A percentile compares a stretch with the other conserved stretches of the same genome.
phyloP scores from a whole-genome alignment of 1,140 invertebrate genomes.

The Colletes latitarsis region DNA sequence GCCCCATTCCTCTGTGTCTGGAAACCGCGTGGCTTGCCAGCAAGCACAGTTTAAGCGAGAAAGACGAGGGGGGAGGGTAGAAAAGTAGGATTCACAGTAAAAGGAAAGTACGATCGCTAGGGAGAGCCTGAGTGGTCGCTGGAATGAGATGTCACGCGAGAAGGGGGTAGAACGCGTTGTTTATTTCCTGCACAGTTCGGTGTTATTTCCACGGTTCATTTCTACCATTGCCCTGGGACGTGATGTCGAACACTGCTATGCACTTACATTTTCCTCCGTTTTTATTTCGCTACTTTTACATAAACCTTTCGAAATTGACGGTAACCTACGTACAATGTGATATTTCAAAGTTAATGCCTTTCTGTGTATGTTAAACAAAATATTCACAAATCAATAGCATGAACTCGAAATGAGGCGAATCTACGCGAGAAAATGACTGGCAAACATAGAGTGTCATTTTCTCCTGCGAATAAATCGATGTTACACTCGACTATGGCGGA shows the following conservation, averaged over 20 bases:
- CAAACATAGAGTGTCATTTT: no score
- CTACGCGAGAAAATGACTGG: no score
- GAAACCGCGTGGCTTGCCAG: not conserved
- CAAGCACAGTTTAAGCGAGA: constrained; percentile 22
- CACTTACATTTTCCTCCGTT: constrained; percentile 11
- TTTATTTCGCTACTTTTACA: not conserved
- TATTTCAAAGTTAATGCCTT: no score
- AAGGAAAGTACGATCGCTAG: constrained; percentile 8
- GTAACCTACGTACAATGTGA: no score
- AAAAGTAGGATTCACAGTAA: constrained; percentile 22
- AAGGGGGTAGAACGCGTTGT: not conserved
- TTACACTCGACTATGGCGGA: no score
- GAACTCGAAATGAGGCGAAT: no score
- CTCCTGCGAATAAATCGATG: no score
- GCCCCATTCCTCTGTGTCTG: constrained; percentile 4
- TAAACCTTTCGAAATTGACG: not conserved
- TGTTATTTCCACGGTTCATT: constrained; percentile 12
- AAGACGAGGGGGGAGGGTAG: constrained; percentile 4
- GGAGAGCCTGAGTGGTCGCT: not conserved
- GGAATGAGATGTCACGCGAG: constrained; percentile 7
- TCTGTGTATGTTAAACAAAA: no score
- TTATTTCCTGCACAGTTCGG: constrained; percentile 1
- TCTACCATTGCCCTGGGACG: not conserved
- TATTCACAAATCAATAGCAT: no score
- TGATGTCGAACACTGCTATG: constrained; percentile 18